Base-by-base conservation (phyloP, 2,797 vertebrate species). In the Neosilurus mollespiculum region DNA sequence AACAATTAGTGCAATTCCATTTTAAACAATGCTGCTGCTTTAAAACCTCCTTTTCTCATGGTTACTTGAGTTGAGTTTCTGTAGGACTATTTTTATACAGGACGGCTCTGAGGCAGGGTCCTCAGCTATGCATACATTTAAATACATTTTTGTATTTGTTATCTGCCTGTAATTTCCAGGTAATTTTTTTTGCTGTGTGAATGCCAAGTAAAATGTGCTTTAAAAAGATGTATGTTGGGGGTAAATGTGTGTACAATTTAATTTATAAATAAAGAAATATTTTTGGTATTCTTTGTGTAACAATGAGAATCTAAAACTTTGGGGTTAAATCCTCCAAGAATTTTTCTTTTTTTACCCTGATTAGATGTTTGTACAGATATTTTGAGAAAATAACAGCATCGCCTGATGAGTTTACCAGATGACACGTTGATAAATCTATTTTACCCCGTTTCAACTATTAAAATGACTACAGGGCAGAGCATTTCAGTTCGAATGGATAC, bases 81-180 rank as follows among this genome's bases (percentile, higher is more conserved):
- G 80, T 85, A 87, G 88, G 90, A 92, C 89, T 93, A 93, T 94
- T 95, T 95, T 95, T 96, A 95, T 95, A 95, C 92, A 88, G 92
- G 92, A 94, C 91, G 93, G 89, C 90, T 89, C 91, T 94, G 95
- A 93, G 96, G 96, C 94, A 86, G 94, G 94, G 95, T 90, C 95
- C 95, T 94, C 93, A 93, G 91, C 91, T 93, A 78, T 91, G 91
- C 88, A 91, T 92, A 92, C 92, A 91, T 53, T 93, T 98, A 93
- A 98, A 99, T 99, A 99, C 97, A 95, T 99, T 99, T 97, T 99
- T 93, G 97, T 99, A 99, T 99, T 99, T 97, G 96, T 94, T 96
- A 94, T 43, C 87, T 94, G 91, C 93, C 95, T 95, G 94, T 94
- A 94, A 91, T 91, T 93, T 96, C 96, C 95, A 96, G 96, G 96